Evolutionary conservation across 2,797 vertebrate species (phyloP).

Genomic region (Acipenser ruthenus): DNA sequence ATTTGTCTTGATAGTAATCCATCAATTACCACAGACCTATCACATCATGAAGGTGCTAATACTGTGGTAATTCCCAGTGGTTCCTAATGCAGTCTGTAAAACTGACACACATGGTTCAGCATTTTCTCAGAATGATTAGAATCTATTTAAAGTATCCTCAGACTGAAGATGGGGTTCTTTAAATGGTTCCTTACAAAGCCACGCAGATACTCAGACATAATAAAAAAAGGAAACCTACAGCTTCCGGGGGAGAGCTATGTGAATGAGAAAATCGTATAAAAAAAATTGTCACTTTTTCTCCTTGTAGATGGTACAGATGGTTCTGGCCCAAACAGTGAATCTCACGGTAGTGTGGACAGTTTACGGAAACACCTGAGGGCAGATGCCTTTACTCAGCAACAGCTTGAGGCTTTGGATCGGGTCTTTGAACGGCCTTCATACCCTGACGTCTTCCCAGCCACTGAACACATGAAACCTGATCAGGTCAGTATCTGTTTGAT

Average conservation of each 20-base stretch:
- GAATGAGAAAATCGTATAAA: constrained; percentile 45
- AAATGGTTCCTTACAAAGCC: constrained; percentile 24
- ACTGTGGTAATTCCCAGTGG: constrained; percentile 30
- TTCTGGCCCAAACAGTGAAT: constrained; percentile 93
- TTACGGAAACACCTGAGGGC: constrained; percentile 97
- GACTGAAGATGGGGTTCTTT: constrained; percentile 41
- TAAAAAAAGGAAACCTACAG: constrained; percentile 25
- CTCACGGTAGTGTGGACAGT: constrained; percentile 98
- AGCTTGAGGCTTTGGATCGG: constrained; percentile 96
- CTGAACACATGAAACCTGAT: constrained; percentile 97
- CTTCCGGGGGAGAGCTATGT: constrained; percentile 45
- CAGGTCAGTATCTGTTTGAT: constrained; percentile 65
- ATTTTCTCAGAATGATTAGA: constrained; percentile 50
- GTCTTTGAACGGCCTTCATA: constrained; percentile 96
- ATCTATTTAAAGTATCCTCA: constrained; percentile 35
- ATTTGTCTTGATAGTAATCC: constrained; percentile 70
- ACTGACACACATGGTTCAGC: constrained; percentile 35
- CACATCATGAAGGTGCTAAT: constrained; percentile 66
- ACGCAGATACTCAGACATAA: too few relatives aligned
- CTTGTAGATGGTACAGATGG: constrained; percentile 94
- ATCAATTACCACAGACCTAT: constrained; percentile 70
- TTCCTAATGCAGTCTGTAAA: constrained; percentile 12
- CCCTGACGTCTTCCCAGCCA: constrained; percentile 89
- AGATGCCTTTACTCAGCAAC: constrained; percentile 98
- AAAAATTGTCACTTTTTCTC: constrained; percentile 55